Conservation (phyloP, 2,113 vertebrate species). For the Engraulis encrasicolus region DNA sequence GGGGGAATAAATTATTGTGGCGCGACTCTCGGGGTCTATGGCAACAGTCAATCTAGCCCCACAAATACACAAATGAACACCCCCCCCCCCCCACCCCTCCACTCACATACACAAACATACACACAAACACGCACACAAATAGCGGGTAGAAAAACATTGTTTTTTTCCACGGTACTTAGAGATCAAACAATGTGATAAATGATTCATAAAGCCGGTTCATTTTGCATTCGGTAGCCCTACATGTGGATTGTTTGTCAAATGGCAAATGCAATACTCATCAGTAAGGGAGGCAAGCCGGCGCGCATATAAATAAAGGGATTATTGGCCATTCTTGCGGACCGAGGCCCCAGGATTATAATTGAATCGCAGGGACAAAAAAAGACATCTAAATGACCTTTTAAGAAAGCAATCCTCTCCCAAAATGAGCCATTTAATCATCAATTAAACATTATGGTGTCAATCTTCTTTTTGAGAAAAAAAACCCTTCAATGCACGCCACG, state of each 20-base stretch:
- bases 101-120: constrained; percentile 3
- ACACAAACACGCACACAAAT: constrained; percentile 27
- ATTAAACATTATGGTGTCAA: not conserved
- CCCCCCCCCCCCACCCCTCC: not conserved
- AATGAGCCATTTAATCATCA: constrained; percentile 20
- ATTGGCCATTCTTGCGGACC: constrained; percentile 52
- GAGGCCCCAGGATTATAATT: constrained; percentile 61
- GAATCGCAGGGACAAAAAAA: constrained; percentile 68
- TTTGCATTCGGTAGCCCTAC: constrained; percentile 62
- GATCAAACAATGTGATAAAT: constrained; percentile 73
- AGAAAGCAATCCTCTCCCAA: constrained; percentile 11
- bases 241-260: constrained; percentile 72
- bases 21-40: constrained; percentile 63
- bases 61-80: constrained; percentile 41
- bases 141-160: constrained; percentile 56
- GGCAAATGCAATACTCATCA: constrained; percentile 72
- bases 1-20: constrained; percentile 76
- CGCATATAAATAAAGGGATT: constrained; percentile 35
- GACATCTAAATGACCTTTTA: constrained; percentile 55
- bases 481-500: not conserved
- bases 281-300: constrained; percentile 52
- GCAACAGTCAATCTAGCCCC: constrained; percentile 65
- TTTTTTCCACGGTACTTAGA: constrained; percentile 63
- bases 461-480: not conserved
- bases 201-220: constrained; percentile 72